Evolutionary conservation across 23 tunicate genomes (phyloP).

Genomic region (Pegea sp.): DNA sequence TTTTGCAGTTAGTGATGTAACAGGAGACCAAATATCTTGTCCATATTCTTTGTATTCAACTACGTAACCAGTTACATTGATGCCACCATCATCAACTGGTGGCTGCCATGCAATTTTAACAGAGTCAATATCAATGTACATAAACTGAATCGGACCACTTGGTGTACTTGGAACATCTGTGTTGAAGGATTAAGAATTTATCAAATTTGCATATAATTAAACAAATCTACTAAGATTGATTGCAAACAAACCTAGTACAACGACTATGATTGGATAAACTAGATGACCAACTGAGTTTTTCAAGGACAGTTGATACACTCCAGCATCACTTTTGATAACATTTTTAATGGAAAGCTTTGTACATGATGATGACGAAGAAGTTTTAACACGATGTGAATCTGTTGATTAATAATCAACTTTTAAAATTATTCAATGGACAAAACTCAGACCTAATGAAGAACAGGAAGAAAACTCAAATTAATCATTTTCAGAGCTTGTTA

Average conservation of each 20-base stretch:
- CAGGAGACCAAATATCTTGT: slow-evolving; percentile 54
- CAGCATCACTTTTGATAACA: slow-evolving; percentile 46
- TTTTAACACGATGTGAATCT: background rate
- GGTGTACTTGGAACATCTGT: slow-evolving; percentile 71
- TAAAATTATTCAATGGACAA: too few species aligned
- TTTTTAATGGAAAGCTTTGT: slow-evolving; percentile 50
- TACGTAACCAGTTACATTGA: slow-evolving; percentile 47
- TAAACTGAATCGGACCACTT: slow-evolving; percentile 43
- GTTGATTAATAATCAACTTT: background rate
- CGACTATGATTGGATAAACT: slow-evolving; percentile 39
- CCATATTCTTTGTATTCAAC: slow-evolving; percentile 49
- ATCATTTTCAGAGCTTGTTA: too few species aligned
- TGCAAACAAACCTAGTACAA: slow-evolving; percentile 16
- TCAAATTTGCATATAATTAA: background rate
- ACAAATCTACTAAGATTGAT: background rate
- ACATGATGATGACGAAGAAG: background rate
- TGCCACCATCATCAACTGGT: slow-evolving; percentile 78
- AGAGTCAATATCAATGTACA: slow-evolving; percentile 30
- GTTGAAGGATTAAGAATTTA: slow-evolving; percentile 1
- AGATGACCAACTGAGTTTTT: slow-evolving; percentile 61
- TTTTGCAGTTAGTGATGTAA: slow-evolving; percentile 51
- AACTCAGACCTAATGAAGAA: too few species aligned
- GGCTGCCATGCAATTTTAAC: slow-evolving; percentile 53
- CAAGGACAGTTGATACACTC: slow-evolving; percentile 36
- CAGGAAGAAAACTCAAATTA: too few species aligned